Base-by-base conservation (phyloP, 2,888 invertebrate genomes). In the Pammene fasciana region DNA sequence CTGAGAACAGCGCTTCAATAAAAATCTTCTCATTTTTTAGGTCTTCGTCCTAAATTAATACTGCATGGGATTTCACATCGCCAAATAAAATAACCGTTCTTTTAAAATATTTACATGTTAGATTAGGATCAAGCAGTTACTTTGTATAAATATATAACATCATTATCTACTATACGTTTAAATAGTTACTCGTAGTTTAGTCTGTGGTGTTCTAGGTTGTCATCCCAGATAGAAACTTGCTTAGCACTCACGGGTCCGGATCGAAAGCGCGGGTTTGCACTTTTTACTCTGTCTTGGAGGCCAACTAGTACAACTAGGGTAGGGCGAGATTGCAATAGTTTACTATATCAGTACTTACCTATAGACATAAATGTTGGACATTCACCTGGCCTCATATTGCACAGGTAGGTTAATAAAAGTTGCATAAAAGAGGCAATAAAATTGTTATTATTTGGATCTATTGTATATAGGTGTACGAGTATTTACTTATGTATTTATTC, bases 231-330 rank as follows among this genome's bases (percentile, higher is more conserved):
- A 87, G 89, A 90, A 91, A 89, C 89, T 86, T 74, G 87, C 78
- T 79, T 16, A 16, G 46, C 79, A 74, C 75, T 77, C 70, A 68
- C 66, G 66, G 71, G 83, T 84, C 87, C 88, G 87, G 90, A 90
- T 89, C 83, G 91, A 92, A 91, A 92, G 90, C 89, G 87, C 82
- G 81, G 75, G 82, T 85, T 82, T 83, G 84, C 81, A 77, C 82
- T 88, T 89, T 89, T 88, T 87, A 80, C 75, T 72, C 70, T 73
- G 73, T 75, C 80, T 74, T 73, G 79, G 76, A 75, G 78, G 78
- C 83, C 79, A 78, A 72, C 79, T 79, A 80, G 70, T 74, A 59
- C 76, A 76, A 75, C 75, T 77, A 67, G 73, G 77, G 78, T 76
- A 75, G 76, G 75, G 72, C 78, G 74, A 72, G 68, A 75, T 74